Evolutionary conservation across 2,888 invertebrate species (phyloP), one percentile per base, ranked within the genome.

Genomic region (Lasioglossum malachurum): DNA sequence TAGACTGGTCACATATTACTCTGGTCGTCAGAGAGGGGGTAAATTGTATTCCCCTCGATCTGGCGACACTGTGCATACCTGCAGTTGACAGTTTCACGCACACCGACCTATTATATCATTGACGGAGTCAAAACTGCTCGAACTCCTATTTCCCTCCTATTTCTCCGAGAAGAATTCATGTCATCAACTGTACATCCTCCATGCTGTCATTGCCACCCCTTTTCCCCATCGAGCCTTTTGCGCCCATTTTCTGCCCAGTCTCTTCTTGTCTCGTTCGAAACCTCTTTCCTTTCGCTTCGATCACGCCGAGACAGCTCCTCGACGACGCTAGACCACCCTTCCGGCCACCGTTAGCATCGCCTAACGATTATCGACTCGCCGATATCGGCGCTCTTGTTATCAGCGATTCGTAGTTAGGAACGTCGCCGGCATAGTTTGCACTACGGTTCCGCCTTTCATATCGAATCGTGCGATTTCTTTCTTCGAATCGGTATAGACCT

Each of bases 291-390:
- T 53, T 64, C 46, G 31, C 8, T 14, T 77, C 19, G 74, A 27
- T 78, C 72, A 49, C n/a, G 72, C n/a, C n/a, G 71, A 72, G 69
- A 74, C 80, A 73, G 72, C 44, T 81, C 73, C 71, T 57, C 78
- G 72, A 60, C 57, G 69, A 27, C 64, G 53, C 35, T 78, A 49
- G 31, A 41, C 73, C 69, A 31, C 72, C 78, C 23, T 73, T 71
- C 80, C 53, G 60, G 72, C 57, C 67, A 49, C 75, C 71, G 80
- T 84, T 84, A 83, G 78, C 79, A 75, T 72, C 82, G 44, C 67
- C 82, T 82, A 87, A 87, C 82, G 80, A 87, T 82, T 84, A 88
- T 88, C 84, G 88, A 87, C 77, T 71, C 53, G 53, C 71, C 77
- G 79, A 82, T 84, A 82, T 82, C 79, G 82, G 64, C 60, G 78